Percentiles rank a stretch among this genome's conserved stretches.
These are phyloP conservation scores for Stegodyphus mimosarum DNA, from an alignment of 1,140 invertebrate genomes.

Conservation along the genomic window DNA sequence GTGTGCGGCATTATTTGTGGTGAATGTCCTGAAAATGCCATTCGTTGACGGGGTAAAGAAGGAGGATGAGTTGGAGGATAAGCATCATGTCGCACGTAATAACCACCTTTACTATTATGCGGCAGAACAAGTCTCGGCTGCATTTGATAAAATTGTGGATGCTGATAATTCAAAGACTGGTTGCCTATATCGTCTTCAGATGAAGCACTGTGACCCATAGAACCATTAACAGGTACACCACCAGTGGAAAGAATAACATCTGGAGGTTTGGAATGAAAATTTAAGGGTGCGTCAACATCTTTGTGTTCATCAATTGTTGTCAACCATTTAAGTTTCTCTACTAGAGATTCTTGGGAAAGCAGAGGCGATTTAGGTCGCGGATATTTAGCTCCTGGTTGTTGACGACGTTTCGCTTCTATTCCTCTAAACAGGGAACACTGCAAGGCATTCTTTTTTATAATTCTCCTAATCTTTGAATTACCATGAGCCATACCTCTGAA, in stretches of 20 bases:
- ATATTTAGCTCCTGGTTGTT: slow-evolving; percentile 27
- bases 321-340: slow-evolving; percentile 59
- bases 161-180: neutral
- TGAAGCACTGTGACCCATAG: slow-evolving; percentile 19
- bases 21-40: slow-evolving; percentile 13
- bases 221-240: slow-evolving; percentile 45
- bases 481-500: slow-evolving; percentile 45
- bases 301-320: slow-evolving; percentile 47
- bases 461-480: slow-evolving; percentile 61
- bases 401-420: slow-evolving; percentile 48
- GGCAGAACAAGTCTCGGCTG: slow-evolving; percentile 26
- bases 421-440: slow-evolving; percentile 76
- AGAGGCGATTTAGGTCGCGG: slow-evolving; percentile 54
- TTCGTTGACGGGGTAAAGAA: slow-evolving; percentile 31
- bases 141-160: neutral
- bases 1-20: slow-evolving; percentile 12
- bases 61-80: slow-evolving; percentile 24
- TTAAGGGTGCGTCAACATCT: slow-evolving; percentile 6
- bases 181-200: slow-evolving; percentile 25
- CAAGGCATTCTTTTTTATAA: slow-evolving; percentile 80
- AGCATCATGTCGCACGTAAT: slow-evolving; percentile 36
- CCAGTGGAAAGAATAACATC: slow-evolving; percentile 54
- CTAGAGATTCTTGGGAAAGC: slow-evolving; percentile 45
- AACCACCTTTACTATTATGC: slow-evolving; percentile 25
- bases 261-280: slow-evolving; percentile 42